Evolutionary conservation across 2,888 invertebrate species (phyloP), one percentile per base, ranked within the genome.

Genomic region (Prostheceraeus crozeri): DNA sequence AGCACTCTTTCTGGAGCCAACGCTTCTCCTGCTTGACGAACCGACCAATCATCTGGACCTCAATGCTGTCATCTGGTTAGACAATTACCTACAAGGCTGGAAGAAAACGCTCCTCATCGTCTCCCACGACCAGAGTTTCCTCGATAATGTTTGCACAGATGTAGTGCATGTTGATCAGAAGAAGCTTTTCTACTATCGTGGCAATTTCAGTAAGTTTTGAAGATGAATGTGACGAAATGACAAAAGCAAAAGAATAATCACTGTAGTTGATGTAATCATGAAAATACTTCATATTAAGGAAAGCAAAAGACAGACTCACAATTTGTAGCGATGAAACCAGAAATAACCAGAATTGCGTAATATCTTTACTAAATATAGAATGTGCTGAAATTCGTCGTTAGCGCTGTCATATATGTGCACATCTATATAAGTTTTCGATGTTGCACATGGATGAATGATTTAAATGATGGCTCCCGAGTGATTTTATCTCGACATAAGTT

Each of bases 11-110:
- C 81, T 99, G 62, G 96, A 96, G 77, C 98, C 98, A 0, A 94
- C 96, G 1, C 79, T 98, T n/a, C 79, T 98, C 25, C 81, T 99
- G 75, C 84, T 98, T 30, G 98, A 99, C 78, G 98, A 98, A 82
- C 98, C 98, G 65, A 98, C 98, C 0, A 98, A 99, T 79, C 98
- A 98, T 78, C 84, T 98, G 69, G 98, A 98, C 81, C 81, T 98
- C 61, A 99, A 98, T 73, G 98, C 98, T 65, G 98, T 98, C 53
- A 99, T 99, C 81, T 98, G 98, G 98, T 82, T 99, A 59, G 98
- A 99, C 74, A 96, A 98, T 85, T 96, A 96, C 75, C 81, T 98
- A 21, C 94, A 96, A 81, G 83, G 83, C 1, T 98, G 98, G 98
- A 99, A 98, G 78, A 99, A 99, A 74, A 99, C 98, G 0, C 79